Conservation (phyloP, 2,888 invertebrate species). For the Brachynemurus nebulosus region DNA sequence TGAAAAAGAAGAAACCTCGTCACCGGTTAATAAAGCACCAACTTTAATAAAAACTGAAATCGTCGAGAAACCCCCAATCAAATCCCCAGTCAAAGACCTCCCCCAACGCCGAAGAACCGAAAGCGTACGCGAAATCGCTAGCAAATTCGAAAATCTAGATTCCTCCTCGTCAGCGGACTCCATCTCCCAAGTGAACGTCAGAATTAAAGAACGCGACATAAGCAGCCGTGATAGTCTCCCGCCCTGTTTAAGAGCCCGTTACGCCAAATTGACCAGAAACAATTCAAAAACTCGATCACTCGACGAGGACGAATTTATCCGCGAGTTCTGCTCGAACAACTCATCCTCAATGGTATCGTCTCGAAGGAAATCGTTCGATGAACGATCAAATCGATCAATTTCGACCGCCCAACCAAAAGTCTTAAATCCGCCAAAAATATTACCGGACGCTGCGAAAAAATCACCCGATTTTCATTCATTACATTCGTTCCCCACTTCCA, state of each 20-base stretch:
- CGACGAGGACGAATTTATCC: slow-evolving; percentile 59
- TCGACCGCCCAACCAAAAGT: slow-evolving; percentile 37
- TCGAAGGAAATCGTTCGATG: slow-evolving; percentile 45
- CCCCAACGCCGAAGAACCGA: slow-evolving; percentile 28
- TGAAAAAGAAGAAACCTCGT: slow-evolving; percentile 4
- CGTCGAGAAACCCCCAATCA: background rate
- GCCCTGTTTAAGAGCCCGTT: slow-evolving; percentile 46
- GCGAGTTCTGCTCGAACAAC: slow-evolving; percentile 41
- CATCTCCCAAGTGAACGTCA: slow-evolving; percentile 25
- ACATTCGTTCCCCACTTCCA: background rate
- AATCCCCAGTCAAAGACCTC: slow-evolving; percentile 15
- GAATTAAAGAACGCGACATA: slow-evolving; percentile 15
- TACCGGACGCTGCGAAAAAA: slow-evolving; percentile 27
- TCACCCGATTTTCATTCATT: slow-evolving; percentile 7
- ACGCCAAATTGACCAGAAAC: slow-evolving; percentile 41
- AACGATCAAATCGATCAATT: slow-evolving; percentile 18
- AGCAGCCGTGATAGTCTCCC: slow-evolving; percentile 33
- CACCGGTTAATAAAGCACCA: no score
- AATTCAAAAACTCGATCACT: slow-evolving; percentile 51
- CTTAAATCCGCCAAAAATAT: slow-evolving; percentile 40
- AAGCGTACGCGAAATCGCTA: slow-evolving; percentile 48
- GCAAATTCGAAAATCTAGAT: slow-evolving; percentile 37
- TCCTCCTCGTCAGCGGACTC: slow-evolving; percentile 27
- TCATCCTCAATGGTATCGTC: slow-evolving; percentile 5
- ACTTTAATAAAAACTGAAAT: slow-evolving; percentile 1